Evolutionary conservation across 2,113 vertebrate genomes (phyloP).

Genomic region (Stigmatopora argus): DNA sequence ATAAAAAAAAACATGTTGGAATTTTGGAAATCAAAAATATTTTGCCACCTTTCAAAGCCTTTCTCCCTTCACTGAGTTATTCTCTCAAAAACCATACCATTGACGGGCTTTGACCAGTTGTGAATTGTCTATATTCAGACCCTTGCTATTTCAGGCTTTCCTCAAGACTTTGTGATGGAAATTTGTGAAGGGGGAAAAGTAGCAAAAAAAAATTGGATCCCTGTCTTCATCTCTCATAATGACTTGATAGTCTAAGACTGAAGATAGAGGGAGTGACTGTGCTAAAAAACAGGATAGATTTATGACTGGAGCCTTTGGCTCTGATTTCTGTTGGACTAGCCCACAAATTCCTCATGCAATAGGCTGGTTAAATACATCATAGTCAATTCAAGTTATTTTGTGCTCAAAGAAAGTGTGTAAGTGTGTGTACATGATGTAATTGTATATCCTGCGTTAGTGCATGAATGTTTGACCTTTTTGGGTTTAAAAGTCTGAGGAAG

Average conservation of each 20-base stretch:
- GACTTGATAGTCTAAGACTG: conserved; percentile 55
- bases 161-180: conserved; percentile 69
- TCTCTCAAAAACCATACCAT: conserved; percentile 47
- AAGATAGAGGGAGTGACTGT: conserved; percentile 38
- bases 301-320: conserved; percentile 54
- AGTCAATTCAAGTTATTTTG: conserved; percentile 24
- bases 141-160: conserved; percentile 56
- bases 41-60: conserved; percentile 56
- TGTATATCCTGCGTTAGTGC: neutral
- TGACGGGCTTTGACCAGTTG: conserved; percentile 61
- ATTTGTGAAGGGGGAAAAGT: conserved; percentile 62
- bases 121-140: conserved; percentile 57
- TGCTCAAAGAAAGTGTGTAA: neutral
- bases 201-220: conserved; percentile 57
- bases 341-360: conserved; percentile 50
- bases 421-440: neutral
- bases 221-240: conserved; percentile 62
- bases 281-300: conserved; percentile 39
- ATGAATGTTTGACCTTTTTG: neutral
- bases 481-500: neutral
- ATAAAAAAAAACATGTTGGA: no score
- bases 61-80: conserved; percentile 53
- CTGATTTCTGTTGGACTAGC: conserved; percentile 53
- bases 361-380: conserved; percentile 47
- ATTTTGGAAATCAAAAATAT: no score